These are phyloP conservation scores for Actinernus sp. DNA, from an alignment of 92 coral and sea anemone genomes.

Conservation along the genomic window DNA sequence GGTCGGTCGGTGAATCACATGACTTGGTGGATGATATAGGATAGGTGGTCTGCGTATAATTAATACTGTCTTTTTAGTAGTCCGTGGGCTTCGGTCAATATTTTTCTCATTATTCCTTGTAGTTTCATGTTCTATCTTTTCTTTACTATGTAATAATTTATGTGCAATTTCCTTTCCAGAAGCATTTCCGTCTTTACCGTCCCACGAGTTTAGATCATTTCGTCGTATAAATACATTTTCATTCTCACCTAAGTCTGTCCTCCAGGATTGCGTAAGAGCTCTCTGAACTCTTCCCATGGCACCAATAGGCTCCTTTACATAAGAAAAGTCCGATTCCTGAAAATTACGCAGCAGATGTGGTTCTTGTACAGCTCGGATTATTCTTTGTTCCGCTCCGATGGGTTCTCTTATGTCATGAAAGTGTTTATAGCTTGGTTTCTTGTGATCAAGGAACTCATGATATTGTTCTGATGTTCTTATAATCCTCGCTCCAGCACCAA, in stretches of 20 bases:
- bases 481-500: conserved; percentile 55
- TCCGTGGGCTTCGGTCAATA: too few species aligned
- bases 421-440: too few species aligned
- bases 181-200: conserved; percentile 8
- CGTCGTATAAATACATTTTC: conserved; percentile 22
- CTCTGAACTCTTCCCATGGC: conserved; percentile 52
- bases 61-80: conserved; percentile 79
- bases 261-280: conserved; percentile 49
- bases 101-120: conserved; percentile 1
- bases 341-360: too few species aligned
- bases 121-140: conserved; percentile 8
- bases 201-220: conserved; percentile 36
- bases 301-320: too few species aligned
- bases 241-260: conserved; percentile 54
- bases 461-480: not conserved
- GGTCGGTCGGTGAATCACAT: conserved; percentile 93
- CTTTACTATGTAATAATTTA: not conserved
- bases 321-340: too few species aligned
- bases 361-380: not conserved
- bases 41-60: conserved; percentile 96
- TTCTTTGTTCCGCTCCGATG: conserved; percentile 51
- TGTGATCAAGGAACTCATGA: too few species aligned
- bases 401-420: not conserved
- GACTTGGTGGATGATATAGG: conserved; percentile 98
- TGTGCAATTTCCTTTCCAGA: not conserved